Base-by-base conservation (phyloP, 1,140 invertebrate genomes). In the Drosophila nigromelanica region DNA sequence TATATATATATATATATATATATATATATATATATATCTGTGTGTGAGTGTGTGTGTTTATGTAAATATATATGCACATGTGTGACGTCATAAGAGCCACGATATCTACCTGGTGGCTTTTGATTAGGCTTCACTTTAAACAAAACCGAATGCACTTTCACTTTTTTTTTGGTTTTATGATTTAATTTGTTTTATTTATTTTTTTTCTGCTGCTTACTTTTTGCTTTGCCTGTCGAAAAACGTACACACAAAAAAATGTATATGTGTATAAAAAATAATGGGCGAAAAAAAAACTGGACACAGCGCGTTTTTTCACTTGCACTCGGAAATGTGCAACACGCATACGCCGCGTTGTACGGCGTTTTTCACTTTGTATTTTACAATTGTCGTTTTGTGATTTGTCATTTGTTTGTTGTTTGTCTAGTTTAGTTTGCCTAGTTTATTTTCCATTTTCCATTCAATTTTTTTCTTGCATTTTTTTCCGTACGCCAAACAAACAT, bases 261-360 rank as follows among this genome's bases (percentile, higher is more conserved):
- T 6, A 45, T 30, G 47, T 4, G 7, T 45, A 52, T 45, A 68
- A 40, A 42, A 35, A 52, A 24, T 0, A 21, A 30, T 27, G 27
- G 33, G 30, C 2, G 7, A 52, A 33, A 35, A 42, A 43, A 11
- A 14, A 40, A 40, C 12, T 3, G 39, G 5, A 40, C n/a, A 24
- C 2, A 12, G n/a, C 30, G 21, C 52, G 55, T 79, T 80, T 18
- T 76, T 70, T 76, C 61, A 60, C 52, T 69, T 11, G 54, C 3
- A 35, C 6, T 10, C 7, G 8, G 0, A 35, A 35, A 18, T 27
- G 11, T 50, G 73, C 77, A 86, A 68, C 51, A 81, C 82, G 59
- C 67, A 86, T 87, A 78, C 81, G 81, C 61, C 75, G 54, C 69
- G 75, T 87, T 75, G 74, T 56, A 74, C 58, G 8, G 40, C 21